Percentiles rank a stretch among this genome's conserved stretches.
phyloP scores from a whole-genome alignment of 64 coral and sea anemone species.

The Acropora tenuis region DNA sequence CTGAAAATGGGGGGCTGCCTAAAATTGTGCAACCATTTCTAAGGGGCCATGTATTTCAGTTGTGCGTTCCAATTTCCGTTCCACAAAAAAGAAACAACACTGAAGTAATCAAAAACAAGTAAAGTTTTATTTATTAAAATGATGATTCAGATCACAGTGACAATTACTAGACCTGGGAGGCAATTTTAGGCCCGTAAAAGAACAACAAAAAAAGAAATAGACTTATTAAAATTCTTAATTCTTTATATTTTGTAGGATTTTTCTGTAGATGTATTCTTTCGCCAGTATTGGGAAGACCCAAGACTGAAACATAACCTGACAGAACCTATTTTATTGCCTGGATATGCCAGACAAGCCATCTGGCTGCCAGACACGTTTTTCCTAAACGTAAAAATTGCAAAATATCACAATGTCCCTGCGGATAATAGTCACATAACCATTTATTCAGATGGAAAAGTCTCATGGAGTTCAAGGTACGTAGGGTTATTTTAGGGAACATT shows the following conservation, averaged over 20 bases:
- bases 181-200: no score
- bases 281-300: slow-evolving; percentile 70
- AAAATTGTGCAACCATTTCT: no score
- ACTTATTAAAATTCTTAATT: no score
- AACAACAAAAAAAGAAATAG: no score
- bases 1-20: no score
- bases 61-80: no score
- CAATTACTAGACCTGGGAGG: no score
- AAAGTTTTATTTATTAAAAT: no score
- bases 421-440: slow-evolving; percentile 67
- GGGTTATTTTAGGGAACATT: not conserved
- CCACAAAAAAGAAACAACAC: no score
- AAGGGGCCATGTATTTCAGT: no score
- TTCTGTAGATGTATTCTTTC: slow-evolving; percentile 73
- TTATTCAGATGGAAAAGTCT: slow-evolving; percentile 33
- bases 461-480: slow-evolving; percentile 74
- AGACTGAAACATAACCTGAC: slow-evolving; percentile 58
- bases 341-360: slow-evolving; percentile 27
- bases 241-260: slow-evolving; percentile 54
- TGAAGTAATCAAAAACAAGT: no score
- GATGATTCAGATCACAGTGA: no score
- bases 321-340: slow-evolving; percentile 54
- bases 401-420: slow-evolving; percentile 60
- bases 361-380: slow-evolving; percentile 89
- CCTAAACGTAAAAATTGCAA: slow-evolving; percentile 77